Evolutionary conservation across 2,888 invertebrate species (phyloP).

Genomic region (Cataglyphis altisquamis): DNA sequence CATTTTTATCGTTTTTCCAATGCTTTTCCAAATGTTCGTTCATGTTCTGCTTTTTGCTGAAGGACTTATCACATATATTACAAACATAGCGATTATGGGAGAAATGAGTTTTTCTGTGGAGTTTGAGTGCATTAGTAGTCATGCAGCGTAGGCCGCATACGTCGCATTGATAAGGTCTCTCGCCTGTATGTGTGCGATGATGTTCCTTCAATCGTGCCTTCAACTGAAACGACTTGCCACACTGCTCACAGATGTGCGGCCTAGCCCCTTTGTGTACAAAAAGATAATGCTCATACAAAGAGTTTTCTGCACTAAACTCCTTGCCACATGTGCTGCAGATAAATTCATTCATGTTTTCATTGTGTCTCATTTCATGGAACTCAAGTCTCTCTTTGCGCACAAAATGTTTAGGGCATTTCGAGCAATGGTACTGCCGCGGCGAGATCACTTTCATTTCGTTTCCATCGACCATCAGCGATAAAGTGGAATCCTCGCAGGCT

Average conservation of each 20-base stretch:
- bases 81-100: conserved; percentile 68
- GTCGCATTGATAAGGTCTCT: conserved; percentile 74
- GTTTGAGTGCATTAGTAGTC: conserved; percentile 71
- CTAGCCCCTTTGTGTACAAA: conserved; percentile 77
- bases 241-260: conserved; percentile 74
- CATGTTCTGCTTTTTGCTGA: conserved; percentile 75
- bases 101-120: conserved; percentile 73
- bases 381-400: conserved; percentile 74
- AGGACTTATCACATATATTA: conserved; percentile 72
- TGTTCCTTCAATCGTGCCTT: conserved; percentile 74
- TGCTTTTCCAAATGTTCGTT: conserved; percentile 77
- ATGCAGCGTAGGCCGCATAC: conserved; percentile 70
- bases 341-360: conserved; percentile 75
- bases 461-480: conserved; percentile 72
- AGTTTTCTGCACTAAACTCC: conserved; percentile 74
- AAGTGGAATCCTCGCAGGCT: conserved; percentile 67
- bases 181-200: conserved; percentile 74
- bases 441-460: conserved; percentile 68
- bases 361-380: conserved; percentile 76
- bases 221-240: conserved; percentile 75
- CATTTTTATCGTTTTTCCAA: conserved; percentile 72
- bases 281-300: conserved; percentile 76
- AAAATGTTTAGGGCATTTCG: conserved; percentile 72
- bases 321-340: conserved; percentile 74
- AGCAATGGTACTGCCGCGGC: conserved; percentile 74